These are phyloP conservation scores for Cryptoprocta ferox DNA, from an alignment of 2,797 vertebrate species.

Conservation along the genomic window DNA sequence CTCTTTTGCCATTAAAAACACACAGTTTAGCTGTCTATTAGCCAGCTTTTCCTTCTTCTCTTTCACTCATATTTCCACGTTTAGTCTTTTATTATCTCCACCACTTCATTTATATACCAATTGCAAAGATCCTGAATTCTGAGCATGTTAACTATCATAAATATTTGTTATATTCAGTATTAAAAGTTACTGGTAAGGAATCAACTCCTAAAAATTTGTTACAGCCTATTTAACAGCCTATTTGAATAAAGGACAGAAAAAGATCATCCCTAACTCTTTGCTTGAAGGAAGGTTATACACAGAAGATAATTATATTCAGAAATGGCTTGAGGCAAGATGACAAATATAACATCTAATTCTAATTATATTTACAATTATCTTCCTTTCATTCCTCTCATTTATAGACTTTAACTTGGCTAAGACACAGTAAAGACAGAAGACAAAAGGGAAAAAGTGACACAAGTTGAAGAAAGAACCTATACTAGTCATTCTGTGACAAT, in stretches of 20 bases:
- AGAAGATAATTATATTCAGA: conserved; percentile 36
- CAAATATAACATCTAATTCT: conserved; percentile 42
- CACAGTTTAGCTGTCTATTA: not conserved
- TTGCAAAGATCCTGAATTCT: conserved; percentile 39
- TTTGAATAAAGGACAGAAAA: conserved; percentile 38
- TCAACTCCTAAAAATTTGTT: conserved; percentile 15
- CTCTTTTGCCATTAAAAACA: conserved; percentile 32
- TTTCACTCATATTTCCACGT: conserved; percentile 10
- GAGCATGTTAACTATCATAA: conserved; percentile 4
- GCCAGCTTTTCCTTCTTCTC: not conserved
- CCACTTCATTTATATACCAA: conserved; percentile 2
- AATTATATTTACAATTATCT: conserved; percentile 19
- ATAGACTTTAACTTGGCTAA: conserved; percentile 17
- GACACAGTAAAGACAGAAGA: conserved; percentile 27
- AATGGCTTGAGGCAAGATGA: conserved; percentile 13
- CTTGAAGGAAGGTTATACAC: not conserved
- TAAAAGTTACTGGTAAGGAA: not conserved
- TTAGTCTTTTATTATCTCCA: not conserved
- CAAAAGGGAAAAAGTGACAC: not conserved
- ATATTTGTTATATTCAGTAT: conserved; percentile 35
- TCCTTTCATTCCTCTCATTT: conserved; percentile 29
- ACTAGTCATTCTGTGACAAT: not conserved
- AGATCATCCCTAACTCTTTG: conserved; percentile 13
- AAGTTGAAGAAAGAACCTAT: not conserved
- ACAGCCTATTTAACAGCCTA: not conserved